Evolutionary conservation across 2,797 vertebrate genomes (phyloP).

Genomic region (Lacerta viridis): DNA sequence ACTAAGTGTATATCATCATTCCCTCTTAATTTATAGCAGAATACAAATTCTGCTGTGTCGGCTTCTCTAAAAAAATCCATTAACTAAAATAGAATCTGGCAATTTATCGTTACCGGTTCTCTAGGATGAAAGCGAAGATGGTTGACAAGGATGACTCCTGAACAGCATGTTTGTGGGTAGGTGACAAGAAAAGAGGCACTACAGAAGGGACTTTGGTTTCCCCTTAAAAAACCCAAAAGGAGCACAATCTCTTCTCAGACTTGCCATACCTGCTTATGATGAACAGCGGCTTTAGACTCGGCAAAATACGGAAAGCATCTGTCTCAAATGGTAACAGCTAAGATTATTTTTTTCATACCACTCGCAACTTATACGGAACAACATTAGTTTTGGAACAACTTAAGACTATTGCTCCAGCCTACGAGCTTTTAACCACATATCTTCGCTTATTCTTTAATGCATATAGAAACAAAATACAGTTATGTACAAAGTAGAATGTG

Average conservation of each 20-base stretch:
- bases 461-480: background rate
- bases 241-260: background rate
- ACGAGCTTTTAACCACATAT: background rate
- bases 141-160: slow-evolving; percentile 37
- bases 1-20: slow-evolving; percentile 60
- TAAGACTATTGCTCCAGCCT: background rate
- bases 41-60: slow-evolving; percentile 59
- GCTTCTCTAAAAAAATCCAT: slow-evolving; percentile 46
- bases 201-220: background rate
- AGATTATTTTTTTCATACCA: background rate
- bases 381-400: background rate
- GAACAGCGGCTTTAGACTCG: background rate
- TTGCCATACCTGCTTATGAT: slow-evolving; percentile 2
- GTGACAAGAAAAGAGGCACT: background rate
- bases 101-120: slow-evolving; percentile 52
- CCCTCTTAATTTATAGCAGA: slow-evolving; percentile 72
- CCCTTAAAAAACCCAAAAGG: background rate
- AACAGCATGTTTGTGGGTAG: slow-evolving; percentile 30
- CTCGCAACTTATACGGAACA: background rate
- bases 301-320: slow-evolving; percentile 7
- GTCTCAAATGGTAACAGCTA: background rate
- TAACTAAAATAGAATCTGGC: slow-evolving; percentile 61
- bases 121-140: slow-evolving; percentile 25
- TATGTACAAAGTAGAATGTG: background rate
- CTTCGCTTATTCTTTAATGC: background rate